These are phyloP conservation scores for Drosophila albomicans DNA, from an alignment of 1,140 invertebrate genomes.

Conservation along the genomic window DNA sequence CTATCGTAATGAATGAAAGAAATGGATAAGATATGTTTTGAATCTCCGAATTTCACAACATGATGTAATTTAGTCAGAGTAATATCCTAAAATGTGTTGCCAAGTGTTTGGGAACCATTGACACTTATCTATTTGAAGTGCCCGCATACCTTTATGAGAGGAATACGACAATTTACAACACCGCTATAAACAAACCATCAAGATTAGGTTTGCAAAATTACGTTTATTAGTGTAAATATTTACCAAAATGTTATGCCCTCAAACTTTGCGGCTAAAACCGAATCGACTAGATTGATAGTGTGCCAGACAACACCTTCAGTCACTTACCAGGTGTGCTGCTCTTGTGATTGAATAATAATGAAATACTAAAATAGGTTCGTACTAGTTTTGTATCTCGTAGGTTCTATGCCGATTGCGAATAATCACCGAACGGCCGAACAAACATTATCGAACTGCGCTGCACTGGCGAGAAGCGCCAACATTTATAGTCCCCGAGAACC, in stretches of 20 bases:
- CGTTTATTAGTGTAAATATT: slow-evolving; percentile 19
- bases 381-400: neutral
- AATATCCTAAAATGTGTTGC: neutral
- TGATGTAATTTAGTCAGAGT: neutral
- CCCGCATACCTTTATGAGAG: slow-evolving; percentile 24
- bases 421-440: slow-evolving; percentile 4
- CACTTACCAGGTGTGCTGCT: slow-evolving; percentile 4
- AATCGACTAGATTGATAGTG: slow-evolving; percentile 12
- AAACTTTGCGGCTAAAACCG: neutral
- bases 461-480: neutral
- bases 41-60: slow-evolving; percentile 9
- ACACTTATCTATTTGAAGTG: slow-evolving; percentile 30
- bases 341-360: neutral
- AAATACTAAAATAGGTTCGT: neutral
- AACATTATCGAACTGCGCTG: slow-evolving; percentile 31
- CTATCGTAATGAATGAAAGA: too few species aligned
- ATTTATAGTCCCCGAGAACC: slow-evolving; percentile 27
- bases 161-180: slow-evolving; percentile 39
- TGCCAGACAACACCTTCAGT: neutral
- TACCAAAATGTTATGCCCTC: slow-evolving; percentile 6
- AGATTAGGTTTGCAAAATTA: slow-evolving; percentile 17
- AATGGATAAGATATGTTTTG: too few species aligned
- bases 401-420: neutral
- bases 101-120: slow-evolving; percentile 17
- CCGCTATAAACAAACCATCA: slow-evolving; percentile 27